Conservation (phyloP, 2,888 invertebrate species). For the Synanthedon myopaeformis region DNA sequence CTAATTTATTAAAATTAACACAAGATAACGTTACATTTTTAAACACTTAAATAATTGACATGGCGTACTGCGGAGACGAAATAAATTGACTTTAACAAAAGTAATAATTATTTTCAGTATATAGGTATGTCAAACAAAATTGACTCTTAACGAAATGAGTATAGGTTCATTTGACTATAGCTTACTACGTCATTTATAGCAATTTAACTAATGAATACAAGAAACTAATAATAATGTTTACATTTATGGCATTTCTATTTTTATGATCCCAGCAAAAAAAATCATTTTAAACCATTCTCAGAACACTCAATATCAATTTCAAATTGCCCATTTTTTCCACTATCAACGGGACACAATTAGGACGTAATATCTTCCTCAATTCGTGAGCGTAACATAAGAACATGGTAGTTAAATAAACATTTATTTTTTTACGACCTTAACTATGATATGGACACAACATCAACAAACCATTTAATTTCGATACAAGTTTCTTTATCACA, state of each 20-base stretch:
- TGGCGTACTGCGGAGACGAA: no score
- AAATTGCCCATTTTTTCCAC: slow-evolving; percentile 14
- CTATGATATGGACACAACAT: slow-evolving; percentile 39
- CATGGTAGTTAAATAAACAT: slow-evolving; percentile 8
- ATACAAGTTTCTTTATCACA: slow-evolving; percentile 30
- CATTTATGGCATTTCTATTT: no score
- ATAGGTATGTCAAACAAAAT: no score
- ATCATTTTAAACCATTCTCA: background rate
- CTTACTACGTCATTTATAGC: no score
- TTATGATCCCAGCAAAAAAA: no score
- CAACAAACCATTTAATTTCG: slow-evolving; percentile 18
- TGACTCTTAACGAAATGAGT: no score
- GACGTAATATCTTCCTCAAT: slow-evolving; percentile 30
- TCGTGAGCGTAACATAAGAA: slow-evolving; percentile 31
- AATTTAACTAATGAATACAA: no score
- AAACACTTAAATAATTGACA: slow-evolving; percentile 1
- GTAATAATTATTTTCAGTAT: no score
- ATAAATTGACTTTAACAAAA: no score
- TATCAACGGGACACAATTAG: slow-evolving; percentile 17
- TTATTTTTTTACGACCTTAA: slow-evolving; percentile 16
- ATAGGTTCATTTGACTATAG: no score
- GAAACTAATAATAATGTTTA: no score
- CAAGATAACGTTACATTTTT: no score
- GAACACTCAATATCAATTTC: background rate
- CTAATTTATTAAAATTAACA: slow-evolving; percentile 10